Percentiles rank a stretch among this genome's conserved stretches.
Conservation (phyloP, 1,140 invertebrate genomes). For the Paralvinella palmiformis region DNA sequence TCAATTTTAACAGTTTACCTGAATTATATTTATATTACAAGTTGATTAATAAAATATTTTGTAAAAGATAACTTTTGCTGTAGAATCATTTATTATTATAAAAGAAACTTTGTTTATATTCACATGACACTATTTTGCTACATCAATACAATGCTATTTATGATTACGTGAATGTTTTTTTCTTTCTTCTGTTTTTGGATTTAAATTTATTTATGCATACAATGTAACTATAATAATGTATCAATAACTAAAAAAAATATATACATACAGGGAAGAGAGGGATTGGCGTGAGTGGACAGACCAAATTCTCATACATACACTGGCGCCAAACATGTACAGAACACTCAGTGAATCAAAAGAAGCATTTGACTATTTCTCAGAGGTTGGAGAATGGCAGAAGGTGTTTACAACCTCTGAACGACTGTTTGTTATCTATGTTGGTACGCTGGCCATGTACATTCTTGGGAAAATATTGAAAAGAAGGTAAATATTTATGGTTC, state of each 20-base stretch:
- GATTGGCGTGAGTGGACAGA: conserved; percentile 96
- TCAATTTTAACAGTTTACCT: too few species aligned
- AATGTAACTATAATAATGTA: not conserved
- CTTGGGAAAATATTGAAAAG: conserved; percentile 84
- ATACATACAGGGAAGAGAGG: conserved; percentile 64
- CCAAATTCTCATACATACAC: conserved; percentile 76
- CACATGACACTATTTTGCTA: too few species aligned
- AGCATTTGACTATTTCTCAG: conserved; percentile 29
- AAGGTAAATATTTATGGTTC: conserved; percentile 56
- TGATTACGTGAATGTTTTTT: too few species aligned
- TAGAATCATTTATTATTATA: too few species aligned
- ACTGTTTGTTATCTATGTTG: conserved; percentile 83
- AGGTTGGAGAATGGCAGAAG: conserved; percentile 84
- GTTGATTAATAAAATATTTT: too few species aligned
- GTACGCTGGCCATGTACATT: conserved; percentile 87
- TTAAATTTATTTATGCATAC: too few species aligned
- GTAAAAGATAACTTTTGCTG: too few species aligned
- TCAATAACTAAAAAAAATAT: not conserved
- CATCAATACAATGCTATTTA: too few species aligned
- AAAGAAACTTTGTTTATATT: too few species aligned
- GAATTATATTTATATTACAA: too few species aligned
- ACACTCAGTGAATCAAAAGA: conserved; percentile 67
- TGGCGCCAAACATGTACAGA: conserved; percentile 96
- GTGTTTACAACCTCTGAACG: conserved; percentile 82
- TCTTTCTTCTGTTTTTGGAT: too few species aligned